Evolutionary conservation across 2,797 vertebrate genomes (phyloP).

Genomic region (Epinephelus awoara): DNA sequence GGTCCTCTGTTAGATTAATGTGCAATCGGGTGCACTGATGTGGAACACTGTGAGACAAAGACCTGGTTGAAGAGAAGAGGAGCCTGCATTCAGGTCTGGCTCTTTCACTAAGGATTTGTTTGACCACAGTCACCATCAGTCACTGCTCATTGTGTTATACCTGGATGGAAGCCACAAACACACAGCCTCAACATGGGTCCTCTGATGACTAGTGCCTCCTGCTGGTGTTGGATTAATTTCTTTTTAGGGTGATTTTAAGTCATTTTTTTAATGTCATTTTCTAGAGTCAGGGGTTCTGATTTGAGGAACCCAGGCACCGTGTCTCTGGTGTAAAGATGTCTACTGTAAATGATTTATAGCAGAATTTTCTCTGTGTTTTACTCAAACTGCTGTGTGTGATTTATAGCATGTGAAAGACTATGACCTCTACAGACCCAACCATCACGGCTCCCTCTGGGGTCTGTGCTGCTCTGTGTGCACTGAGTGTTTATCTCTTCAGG

Average conservation of each 20-base stretch:
- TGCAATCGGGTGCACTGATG: slow-evolving; percentile 49
- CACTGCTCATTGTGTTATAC: slow-evolving; percentile 65
- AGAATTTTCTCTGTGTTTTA: slow-evolving; percentile 59
- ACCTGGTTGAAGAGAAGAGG: slow-evolving; percentile 30
- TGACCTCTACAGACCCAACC: slow-evolving; percentile 61
- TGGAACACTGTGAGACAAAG: slow-evolving; percentile 61
- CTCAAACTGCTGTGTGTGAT: slow-evolving; percentile 63
- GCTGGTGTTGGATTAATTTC: slow-evolving; percentile 8
- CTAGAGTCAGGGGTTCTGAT: background rate
- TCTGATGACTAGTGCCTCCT: slow-evolving; percentile 21
- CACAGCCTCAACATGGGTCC: slow-evolving; percentile 11
- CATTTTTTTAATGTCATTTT: slow-evolving; percentile 1
- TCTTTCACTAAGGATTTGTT: slow-evolving; percentile 68
- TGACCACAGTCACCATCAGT: slow-evolving; percentile 74
- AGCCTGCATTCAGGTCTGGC: slow-evolving; percentile 52
- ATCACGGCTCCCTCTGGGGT: slow-evolving; percentile 47
- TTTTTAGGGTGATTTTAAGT: slow-evolving; percentile 10
- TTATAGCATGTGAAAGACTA: slow-evolving; percentile 56
- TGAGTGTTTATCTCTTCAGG: slow-evolving; percentile 52
- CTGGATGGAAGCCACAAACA: slow-evolving; percentile 54
- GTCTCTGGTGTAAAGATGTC: slow-evolving; percentile 40
- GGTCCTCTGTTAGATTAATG: slow-evolving; percentile 54
- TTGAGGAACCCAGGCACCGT: slow-evolving; percentile 8
- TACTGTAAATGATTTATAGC: slow-evolving; percentile 52
- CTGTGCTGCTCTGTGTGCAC: slow-evolving; percentile 52